Evolutionary conservation across 2,113 vertebrate species (phyloP), one percentile per base, ranked within the genome.

Genomic region (Brachyistius frenatus): DNA sequence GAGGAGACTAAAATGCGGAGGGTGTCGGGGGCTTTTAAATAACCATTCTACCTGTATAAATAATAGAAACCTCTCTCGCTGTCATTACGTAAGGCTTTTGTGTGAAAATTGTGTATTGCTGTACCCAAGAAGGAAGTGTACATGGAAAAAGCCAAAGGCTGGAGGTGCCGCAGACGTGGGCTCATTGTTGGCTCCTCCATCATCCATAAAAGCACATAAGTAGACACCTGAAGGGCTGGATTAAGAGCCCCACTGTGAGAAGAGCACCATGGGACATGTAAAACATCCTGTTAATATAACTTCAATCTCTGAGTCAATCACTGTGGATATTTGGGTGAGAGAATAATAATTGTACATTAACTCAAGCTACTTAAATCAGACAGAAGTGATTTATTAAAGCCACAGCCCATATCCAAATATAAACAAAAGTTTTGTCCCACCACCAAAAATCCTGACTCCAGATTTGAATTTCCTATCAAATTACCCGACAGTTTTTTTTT

Each of bases 221-320:
- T 83, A 92, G 90, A 91, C 80, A 89, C 84, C 88, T 90, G 82
- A 91, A 90, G 86, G 87, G 89, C 85, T 87, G 88, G 80, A 89
- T 92, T 89, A 88, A 83, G 86, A 91, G 80, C 72, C 70, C 84
- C 76, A 73, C 88, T 86, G 85, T 70, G 87, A 79, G 83, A 86
- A 70, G 77, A 87, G 81, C 85, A 86, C 85, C 90, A 80, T 72
- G 78, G 90, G 88, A 93, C 88, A 93, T 92, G 89, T 87, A 91
- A 92, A 93, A 91, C 86, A 90, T 81, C 73, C 71, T 86, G 89
- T 89, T 92, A 90, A 92, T 92, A 89, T 78, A 91, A 87, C 80
- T 88, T 78, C 74, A 74, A 72, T 88, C 86, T 76, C 73, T 58
- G 78, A 90, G 89, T 93, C 88, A 91, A 85, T 91, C 88, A 86